phyloP scores from a whole-genome alignment of 2,797 vertebrate species.

The Macrochelys suwanniensis region DNA sequence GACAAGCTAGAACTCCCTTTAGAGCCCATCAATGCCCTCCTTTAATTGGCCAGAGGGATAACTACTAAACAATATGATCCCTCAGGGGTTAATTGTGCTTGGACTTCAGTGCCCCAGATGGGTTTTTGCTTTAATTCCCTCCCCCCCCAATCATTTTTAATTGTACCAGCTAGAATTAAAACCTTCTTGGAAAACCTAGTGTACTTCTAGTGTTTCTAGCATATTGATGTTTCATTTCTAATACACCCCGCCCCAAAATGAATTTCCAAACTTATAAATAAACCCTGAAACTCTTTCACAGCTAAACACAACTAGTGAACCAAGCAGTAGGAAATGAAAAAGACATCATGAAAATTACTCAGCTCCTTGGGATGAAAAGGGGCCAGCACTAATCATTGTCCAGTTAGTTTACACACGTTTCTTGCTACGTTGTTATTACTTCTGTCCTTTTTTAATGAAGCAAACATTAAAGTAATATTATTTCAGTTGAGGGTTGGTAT shows the following conservation, averaged over 20 bases:
- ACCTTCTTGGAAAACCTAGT: constrained; percentile 18
- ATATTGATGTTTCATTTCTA: constrained; percentile 18
- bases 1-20: background rate
- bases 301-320: constrained; percentile 31
- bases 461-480: constrained; percentile 92
- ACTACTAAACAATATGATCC: background rate
- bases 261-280: constrained; percentile 55
- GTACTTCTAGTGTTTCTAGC: background rate
- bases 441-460: constrained; percentile 86
- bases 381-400: constrained; percentile 68
- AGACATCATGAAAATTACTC: constrained; percentile 16
- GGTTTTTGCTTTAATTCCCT: background rate
- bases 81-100: background rate
- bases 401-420: constrained; percentile 76
- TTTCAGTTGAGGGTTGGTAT: constrained; percentile 84
- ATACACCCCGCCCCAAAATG: background rate
- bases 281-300: constrained; percentile 66
- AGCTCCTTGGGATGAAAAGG: constrained; percentile 62
- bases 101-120: background rate
- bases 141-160: background rate
- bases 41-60: background rate
- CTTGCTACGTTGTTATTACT: constrained; percentile 75
- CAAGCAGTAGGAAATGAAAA: constrained; percentile 54
- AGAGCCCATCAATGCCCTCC: background rate
- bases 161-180: background rate